A percentile compares a stretch with the other conserved stretches of the same genome.
These are phyloP conservation scores for Dendrocincla fuliginosa DNA, from an alignment of 2,797 vertebrate genomes.

Conservation along the genomic window DNA sequence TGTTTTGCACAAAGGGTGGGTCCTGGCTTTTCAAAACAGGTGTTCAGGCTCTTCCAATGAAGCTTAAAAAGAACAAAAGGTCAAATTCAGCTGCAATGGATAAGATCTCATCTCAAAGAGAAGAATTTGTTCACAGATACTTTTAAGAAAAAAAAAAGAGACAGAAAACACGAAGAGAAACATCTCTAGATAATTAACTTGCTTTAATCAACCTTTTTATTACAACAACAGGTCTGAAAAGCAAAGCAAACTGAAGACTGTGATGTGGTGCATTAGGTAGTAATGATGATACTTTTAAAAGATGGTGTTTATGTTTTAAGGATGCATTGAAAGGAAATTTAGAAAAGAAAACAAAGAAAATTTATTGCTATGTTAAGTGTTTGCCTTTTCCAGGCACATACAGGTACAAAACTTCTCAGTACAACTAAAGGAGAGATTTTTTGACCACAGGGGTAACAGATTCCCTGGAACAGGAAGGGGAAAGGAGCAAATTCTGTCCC, in stretches of 20 bases:
- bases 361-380: not conserved
- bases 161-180: not conserved
- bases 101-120: not conserved
- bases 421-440: not conserved
- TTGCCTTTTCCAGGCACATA: not conserved
- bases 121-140: not conserved
- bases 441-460: not conserved
- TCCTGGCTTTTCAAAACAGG: not conserved
- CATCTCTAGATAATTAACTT: not conserved
- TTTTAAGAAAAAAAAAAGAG: not conserved
- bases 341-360: not conserved
- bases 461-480: not conserved
- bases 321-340: not conserved
- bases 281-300: not conserved
- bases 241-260: not conserved
- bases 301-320: fast-evolving
- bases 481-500: not conserved
- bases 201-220: not conserved
- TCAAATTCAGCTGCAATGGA: not conserved
- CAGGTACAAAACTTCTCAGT: not conserved
- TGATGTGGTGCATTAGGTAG: not conserved
- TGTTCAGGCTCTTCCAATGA: not conserved
- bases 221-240: not conserved
- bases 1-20: not conserved
- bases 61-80: not conserved